Evolutionary conservation across 2,888 invertebrate genomes (phyloP).

Genomic region (Taenaris catops): DNA sequence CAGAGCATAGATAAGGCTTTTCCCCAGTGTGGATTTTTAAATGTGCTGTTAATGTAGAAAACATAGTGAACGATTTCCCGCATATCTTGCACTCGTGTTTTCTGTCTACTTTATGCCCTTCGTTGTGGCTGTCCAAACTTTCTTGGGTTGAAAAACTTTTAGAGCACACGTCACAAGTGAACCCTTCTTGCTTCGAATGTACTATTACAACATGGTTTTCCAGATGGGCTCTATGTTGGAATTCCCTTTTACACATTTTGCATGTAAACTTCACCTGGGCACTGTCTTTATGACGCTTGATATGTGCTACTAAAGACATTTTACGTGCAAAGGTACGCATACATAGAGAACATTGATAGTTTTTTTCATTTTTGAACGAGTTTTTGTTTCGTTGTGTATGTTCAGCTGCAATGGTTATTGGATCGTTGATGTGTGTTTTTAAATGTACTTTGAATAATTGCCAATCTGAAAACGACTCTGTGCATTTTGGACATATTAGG

Average conservation of each 20-base stretch:
- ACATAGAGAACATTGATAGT: slow-evolving; percentile 50
- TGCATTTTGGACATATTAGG: slow-evolving; percentile 16
- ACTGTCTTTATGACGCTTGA: slow-evolving; percentile 46
- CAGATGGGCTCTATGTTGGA: slow-evolving; percentile 75
- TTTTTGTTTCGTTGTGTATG: too few relatives aligned
- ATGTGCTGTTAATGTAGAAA: slow-evolving; percentile 80
- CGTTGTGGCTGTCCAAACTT: slow-evolving; percentile 60
- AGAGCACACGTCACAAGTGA: slow-evolving; percentile 64
- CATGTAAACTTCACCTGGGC: slow-evolving; percentile 44
- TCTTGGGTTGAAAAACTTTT: slow-evolving; percentile 57
- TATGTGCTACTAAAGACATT: slow-evolving; percentile 43
- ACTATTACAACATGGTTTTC: slow-evolving; percentile 69
- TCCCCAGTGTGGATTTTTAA: slow-evolving; percentile 79
- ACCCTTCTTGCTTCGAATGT: slow-evolving; percentile 63
- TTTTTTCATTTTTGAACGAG: slow-evolving; percentile 15
- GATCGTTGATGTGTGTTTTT: slow-evolving; percentile 11
- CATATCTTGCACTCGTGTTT: slow-evolving; percentile 73
- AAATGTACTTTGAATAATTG: slow-evolving; percentile 9
- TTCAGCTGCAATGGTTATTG: not conserved
- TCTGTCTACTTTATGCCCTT: slow-evolving; percentile 60
- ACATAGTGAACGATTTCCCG: slow-evolving; percentile 65
- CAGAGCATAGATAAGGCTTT: slow-evolving; percentile 76
- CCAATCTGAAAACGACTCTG: slow-evolving; percentile 3
- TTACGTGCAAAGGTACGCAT: slow-evolving; percentile 54
- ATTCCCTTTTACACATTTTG: slow-evolving; percentile 65